Evolutionary conservation across 2,113 vertebrate genomes (phyloP).

Genomic region (zebrafish (Danio rerio)): GRCz12tu NC_133189.1:8129501-8130000

Average conservation of each 20-base stretch:
- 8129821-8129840: neutral
- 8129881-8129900: too few species aligned
- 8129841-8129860: too few species aligned
- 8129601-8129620: slow-evolving; percentile 52
- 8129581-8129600: slow-evolving; percentile 43
- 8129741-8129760: neutral
- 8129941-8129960: too few species aligned
- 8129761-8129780: neutral
- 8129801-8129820: neutral
- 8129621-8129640: slow-evolving; percentile 47
- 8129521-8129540: slow-evolving; percentile 36
- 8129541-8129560: slow-evolving; percentile 39
- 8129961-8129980: too few species aligned
- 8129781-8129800: neutral
- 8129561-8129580: slow-evolving; percentile 7
- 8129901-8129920: too few species aligned
- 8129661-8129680: slow-evolving; percentile 39
- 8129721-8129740: neutral
- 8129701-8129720: slow-evolving; percentile 36
- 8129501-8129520: slow-evolving; percentile 44
- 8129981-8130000: too few species aligned
- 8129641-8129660: slow-evolving; percentile 40
- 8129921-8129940: too few species aligned
- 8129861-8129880: too few species aligned
- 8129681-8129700: slow-evolving; percentile 30